Evolutionary conservation across 2,113 vertebrate species (phyloP).

Genomic region (Microcebus tavaratra): DNA sequence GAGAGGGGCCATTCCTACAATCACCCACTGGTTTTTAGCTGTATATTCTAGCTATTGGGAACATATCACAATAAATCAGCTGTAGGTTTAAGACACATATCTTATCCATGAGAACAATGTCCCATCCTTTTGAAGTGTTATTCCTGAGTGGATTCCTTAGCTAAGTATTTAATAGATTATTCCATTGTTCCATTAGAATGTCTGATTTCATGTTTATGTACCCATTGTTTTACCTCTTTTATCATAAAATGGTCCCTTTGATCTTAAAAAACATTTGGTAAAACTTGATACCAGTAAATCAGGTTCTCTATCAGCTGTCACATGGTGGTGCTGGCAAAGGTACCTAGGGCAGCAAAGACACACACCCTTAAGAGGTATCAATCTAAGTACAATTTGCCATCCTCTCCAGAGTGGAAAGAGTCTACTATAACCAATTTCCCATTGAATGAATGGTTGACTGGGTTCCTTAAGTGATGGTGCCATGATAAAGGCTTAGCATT

Average conservation of each 20-base stretch:
- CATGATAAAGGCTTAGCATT: not conserved
- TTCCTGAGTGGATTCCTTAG: not conserved
- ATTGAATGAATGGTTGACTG: not conserved
- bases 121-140: not conserved
- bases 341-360: not conserved
- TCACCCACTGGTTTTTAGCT: not conserved
- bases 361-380: not conserved
- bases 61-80: not conserved
- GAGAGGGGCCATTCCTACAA: not conserved
- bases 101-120: not conserved
- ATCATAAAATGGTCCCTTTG: not conserved
- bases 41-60: not conserved
- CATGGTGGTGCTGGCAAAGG: not conserved
- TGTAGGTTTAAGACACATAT: not conserved
- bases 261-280: not conserved
- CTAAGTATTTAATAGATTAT: not conserved
- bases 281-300: not conserved
- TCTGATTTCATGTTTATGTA: not conserved
- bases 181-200: not conserved
- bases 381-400: not conserved
- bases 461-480: not conserved
- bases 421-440: not conserved
- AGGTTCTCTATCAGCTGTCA: not conserved
- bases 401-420: not conserved
- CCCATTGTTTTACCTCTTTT: not conserved